Conservation (phyloP, 2,888 invertebrate species). For the Latrodectus elegans region DNA sequence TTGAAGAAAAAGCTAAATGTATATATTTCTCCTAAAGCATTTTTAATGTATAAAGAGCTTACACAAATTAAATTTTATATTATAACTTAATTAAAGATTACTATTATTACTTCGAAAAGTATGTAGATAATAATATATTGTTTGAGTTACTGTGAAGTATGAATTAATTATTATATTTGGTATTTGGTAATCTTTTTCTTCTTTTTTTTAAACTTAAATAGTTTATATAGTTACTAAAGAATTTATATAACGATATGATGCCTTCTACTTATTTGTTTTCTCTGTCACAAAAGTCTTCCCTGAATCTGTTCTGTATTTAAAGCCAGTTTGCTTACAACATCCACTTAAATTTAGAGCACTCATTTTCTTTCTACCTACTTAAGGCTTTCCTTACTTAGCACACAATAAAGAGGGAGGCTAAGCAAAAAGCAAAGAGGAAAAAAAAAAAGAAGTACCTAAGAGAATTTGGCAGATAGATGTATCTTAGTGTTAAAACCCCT, state of each 20-base stretch:
- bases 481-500: slow-evolving; percentile 23
- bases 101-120: too few relatives aligned
- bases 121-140: too few relatives aligned
- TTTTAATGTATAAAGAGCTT: too few relatives aligned
- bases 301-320: neutral
- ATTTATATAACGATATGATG: neutral
- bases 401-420: neutral
- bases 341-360: neutral
- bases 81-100: too few relatives aligned
- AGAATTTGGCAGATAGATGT: slow-evolving; percentile 42
- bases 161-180: too few relatives aligned
- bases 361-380: neutral
- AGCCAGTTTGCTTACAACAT: neutral
- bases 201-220: neutral
- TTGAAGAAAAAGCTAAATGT: too few relatives aligned
- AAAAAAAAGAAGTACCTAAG: neutral
- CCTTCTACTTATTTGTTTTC: neutral
- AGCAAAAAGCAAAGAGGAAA: neutral
- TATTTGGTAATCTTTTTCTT: too few relatives aligned
- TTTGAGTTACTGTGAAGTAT: too few relatives aligned
- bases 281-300: neutral
- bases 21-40: too few relatives aligned
- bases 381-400: neutral
- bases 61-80: too few relatives aligned
- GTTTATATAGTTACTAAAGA: neutral